Base-by-base conservation (phyloP, 2,888 invertebrate genomes). In the Drosophila robusta region DNA sequence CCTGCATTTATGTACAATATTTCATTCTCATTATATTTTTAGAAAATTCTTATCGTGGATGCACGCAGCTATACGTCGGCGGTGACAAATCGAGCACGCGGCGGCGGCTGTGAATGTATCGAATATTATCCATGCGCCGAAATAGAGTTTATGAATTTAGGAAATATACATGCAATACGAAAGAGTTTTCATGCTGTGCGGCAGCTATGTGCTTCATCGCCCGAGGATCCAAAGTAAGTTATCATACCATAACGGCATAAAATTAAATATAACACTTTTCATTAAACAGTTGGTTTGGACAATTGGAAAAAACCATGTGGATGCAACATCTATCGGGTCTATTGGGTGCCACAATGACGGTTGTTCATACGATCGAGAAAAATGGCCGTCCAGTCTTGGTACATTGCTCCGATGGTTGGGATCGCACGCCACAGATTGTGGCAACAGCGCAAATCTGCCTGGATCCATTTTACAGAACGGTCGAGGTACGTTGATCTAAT, bases 331-430 rank as follows among this genome's bases (percentile, higher is more conserved):
- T 98, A 93, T 95, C 97, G 14, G 96, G 96, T 18, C 94, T 98
- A 64, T 92, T 97, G 86, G 95, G 96, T 71, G 96, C 98, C 7
- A 96, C 98, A 18, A 94, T 95, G 78, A 95, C 95, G 8, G 96
- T 97, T 36, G 96, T 96, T 5, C 95, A 95, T 66, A 96, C 96
- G 0, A 95, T 98, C 66, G 96, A 96, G 81, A 94, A 94, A 52
- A 96, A 97, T 66, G 96, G 95, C 16, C 94, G 97, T 51, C 98
- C 98, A 7, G 99, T 98, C 57, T 93, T 99, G 69, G 98, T 99
- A 9, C 99, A 99, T 92, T 99, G 99, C 93, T 98, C 98, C 3
- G 99, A 99, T 93, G 99, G 99, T 47, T 99, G 99, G 99, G 99
- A 99, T 93, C 94, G 99, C 78, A 99, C 99, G 61, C 97, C 99